phyloP scores from a whole-genome alignment of 1,140 invertebrate species.

The Muscidifurax raptorellus region DNA sequence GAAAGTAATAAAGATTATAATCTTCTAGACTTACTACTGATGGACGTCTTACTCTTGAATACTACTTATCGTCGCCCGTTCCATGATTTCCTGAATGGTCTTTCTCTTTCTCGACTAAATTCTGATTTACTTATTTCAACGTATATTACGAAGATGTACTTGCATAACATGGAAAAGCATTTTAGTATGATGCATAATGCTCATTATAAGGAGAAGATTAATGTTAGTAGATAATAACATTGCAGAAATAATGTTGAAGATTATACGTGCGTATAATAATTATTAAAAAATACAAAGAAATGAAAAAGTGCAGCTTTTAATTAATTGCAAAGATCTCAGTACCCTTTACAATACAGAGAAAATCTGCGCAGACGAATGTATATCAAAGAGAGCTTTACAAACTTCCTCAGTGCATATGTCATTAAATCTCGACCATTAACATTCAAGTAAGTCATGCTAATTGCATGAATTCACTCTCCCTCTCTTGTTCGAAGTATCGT shows the following conservation, averaged over 20 bases:
- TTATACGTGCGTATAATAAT: no score
- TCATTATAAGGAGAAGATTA: no score
- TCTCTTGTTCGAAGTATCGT: background rate
- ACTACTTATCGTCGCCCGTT: background rate
- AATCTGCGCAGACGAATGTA: background rate
- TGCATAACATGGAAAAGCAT: no score
- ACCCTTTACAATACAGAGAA: background rate
- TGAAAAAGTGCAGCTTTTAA: background rate
- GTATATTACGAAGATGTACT: no score
- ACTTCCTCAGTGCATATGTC: background rate
- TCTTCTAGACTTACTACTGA: background rate
- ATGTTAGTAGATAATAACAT: no score
- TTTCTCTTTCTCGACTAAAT: no score
- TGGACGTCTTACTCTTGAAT: background rate
- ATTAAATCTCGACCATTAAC: constrained; percentile 15
- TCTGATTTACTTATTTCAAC: no score
- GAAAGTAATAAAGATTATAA: background rate
- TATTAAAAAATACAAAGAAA: no score
- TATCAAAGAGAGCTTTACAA: background rate
- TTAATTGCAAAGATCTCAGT: background rate
- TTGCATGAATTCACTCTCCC: background rate
- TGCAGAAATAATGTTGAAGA: no score
- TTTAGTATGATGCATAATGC: no score
- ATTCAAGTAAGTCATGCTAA: constrained; percentile 24
- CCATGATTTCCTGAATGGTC: background rate